Base-by-base conservation (phyloP, 2,113 vertebrate genomes). In the Pycnonotus jocosus region DNA sequence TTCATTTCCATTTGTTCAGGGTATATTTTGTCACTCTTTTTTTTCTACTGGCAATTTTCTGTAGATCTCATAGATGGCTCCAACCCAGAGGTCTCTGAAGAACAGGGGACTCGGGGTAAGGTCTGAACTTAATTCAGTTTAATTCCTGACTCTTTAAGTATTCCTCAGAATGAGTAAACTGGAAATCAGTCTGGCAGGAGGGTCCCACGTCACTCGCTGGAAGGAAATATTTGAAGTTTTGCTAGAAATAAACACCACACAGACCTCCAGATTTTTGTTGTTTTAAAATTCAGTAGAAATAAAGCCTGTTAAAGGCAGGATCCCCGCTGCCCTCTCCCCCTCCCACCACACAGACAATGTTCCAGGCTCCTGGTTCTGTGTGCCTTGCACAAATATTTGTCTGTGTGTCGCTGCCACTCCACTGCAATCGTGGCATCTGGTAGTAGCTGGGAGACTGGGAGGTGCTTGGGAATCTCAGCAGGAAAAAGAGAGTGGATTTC, bases 321-420 rank as follows among this genome's bases (percentile, higher is more conserved):
- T 57, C 56, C 64, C 82, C 60, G 50, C n/a, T 62, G n/a, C 66
- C 57, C 54, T 80, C 50, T 74, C 83, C 77, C 65, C 78, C 81
- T 93, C 33, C 64, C 74, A 12, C 4, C 74, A 24, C 44, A 14
- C 44, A 95, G 73, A 77, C 50, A 50, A 5, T 3, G 64, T 68
- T 88, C 87, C 84, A 82, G 74, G n/a, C 91, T 35, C 89, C 31
- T 57, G 84, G 73, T 81, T 92, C 90, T 62, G 45, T 86, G 7
- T 78, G 78, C 95, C 80, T 86, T 94, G 79, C 93, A 92, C 96
- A 97, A 97, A 96, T 96, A 96, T 96, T 96, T 96, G 93, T 83
- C 94, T 92, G 85, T 37, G 78, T 9, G 15, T 86, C 0, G 37
- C 95, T 91, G 94, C 94, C 92, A 44, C 96, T 90, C 81, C 87